Percentiles rank a stretch among this genome's conserved stretches.
phyloP scores from a whole-genome alignment of 2,888 invertebrate genomes.

The Nymphalis urticae region DNA sequence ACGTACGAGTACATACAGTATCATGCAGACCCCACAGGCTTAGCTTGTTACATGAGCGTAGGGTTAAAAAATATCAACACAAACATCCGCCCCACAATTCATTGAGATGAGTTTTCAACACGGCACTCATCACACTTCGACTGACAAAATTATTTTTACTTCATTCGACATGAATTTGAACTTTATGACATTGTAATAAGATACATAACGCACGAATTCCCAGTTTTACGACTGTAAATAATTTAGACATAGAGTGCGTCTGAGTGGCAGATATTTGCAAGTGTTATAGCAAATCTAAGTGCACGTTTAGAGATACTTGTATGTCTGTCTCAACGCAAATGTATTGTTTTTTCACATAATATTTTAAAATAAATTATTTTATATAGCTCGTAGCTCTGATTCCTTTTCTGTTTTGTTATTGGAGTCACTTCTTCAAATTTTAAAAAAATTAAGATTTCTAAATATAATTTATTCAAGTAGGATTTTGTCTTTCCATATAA shows the following conservation, averaged over 20 bases:
- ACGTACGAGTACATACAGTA: background rate
- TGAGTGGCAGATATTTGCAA: constrained; percentile 29
- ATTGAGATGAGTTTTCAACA: constrained; percentile 34
- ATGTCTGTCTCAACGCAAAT: constrained; percentile 1
- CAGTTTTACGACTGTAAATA: constrained; percentile 7
- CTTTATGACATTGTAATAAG: constrained; percentile 3
- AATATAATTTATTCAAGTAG: too few species aligned
- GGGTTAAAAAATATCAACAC: constrained; percentile 21
- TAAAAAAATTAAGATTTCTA: too few species aligned
- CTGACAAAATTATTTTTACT: constrained; percentile 16
- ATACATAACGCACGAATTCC: background rate
- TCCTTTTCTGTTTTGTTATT: too few species aligned
- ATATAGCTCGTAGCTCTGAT: background rate
- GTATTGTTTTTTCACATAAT: background rate
- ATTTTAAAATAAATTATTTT: background rate
- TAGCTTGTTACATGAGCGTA: background rate
- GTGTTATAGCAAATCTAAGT: constrained; percentile 21
- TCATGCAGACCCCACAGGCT: constrained; percentile 16
- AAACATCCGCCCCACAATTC: constrained; percentile 23
- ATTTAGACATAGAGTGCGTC: constrained; percentile 30
- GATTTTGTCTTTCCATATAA: too few species aligned
- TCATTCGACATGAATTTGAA: background rate
- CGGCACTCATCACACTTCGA: constrained; percentile 24
- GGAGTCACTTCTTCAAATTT: too few species aligned
- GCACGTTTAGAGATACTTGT: background rate